These are phyloP conservation scores for Pyralis farinalis DNA, from an alignment of 2,888 invertebrate species.

Conservation along the genomic window DNA sequence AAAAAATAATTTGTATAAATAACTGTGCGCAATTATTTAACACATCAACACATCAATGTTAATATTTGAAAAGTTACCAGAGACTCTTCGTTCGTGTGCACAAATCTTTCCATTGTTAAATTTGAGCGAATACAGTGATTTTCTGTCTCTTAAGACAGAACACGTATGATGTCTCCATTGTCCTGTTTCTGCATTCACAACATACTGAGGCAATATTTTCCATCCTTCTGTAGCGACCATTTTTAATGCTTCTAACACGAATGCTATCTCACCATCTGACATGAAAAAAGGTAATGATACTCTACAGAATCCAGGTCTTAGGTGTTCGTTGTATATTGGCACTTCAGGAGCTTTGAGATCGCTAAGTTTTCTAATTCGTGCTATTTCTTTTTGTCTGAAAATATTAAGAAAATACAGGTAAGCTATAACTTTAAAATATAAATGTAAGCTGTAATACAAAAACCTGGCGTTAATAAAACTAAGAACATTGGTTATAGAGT, in stretches of 20 bases:
- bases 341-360: slow-evolving; percentile 64
- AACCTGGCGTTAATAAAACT: no score
- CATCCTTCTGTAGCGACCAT: slow-evolving; percentile 94
- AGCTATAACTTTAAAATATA: no score
- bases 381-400: slow-evolving; percentile 71
- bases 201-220: slow-evolving; percentile 93
- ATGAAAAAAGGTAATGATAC: slow-evolving; percentile 93
- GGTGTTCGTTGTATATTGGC: slow-evolving; percentile 82
- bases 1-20: slow-evolving; percentile 5
- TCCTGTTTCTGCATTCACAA: slow-evolving; percentile 92
- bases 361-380: slow-evolving; percentile 63
- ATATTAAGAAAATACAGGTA: not conserved
- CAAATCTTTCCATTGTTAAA: slow-evolving; percentile 89
- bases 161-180: slow-evolving; percentile 94
- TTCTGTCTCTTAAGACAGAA: slow-evolving; percentile 88
- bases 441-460: no score
- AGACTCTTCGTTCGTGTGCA: slow-evolving; percentile 85
- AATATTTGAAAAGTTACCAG: slow-evolving; percentile 61
- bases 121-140: slow-evolving; percentile 89
- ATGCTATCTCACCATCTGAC: slow-evolving; percentile 89
- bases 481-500: not conserved
- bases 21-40: no score
- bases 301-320: slow-evolving; percentile 92
- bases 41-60: no score
- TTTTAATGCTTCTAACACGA: slow-evolving; percentile 90